A percentile compares a stretch with the other conserved stretches of the same genome.
These are phyloP conservation scores for Grantiella picta DNA, from an alignment of 2,113 vertebrate genomes.

Conservation along the genomic window DNA sequence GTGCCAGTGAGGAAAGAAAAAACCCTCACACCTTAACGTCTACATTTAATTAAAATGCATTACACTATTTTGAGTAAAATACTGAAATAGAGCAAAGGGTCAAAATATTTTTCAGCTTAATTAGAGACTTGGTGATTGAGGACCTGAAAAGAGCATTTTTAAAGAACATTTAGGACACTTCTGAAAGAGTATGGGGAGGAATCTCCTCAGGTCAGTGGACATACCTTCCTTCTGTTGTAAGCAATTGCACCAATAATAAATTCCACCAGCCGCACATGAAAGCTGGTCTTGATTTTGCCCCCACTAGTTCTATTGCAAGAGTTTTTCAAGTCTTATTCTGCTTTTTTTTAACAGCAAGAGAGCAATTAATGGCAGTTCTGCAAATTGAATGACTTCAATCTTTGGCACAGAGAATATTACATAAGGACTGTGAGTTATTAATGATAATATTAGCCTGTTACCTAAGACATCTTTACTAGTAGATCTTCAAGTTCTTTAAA, in stretches of 20 bases:
- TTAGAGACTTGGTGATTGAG: background rate
- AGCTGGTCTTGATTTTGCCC: background rate
- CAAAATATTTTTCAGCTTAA: slow-evolving; percentile 12
- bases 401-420: slow-evolving; percentile 39
- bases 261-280: background rate
- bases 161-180: background rate
- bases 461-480: slow-evolving; percentile 21
- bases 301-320: background rate
- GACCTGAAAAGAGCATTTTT: background rate
- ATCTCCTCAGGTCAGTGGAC: background rate
- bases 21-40: slow-evolving; percentile 45
- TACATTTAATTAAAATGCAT: slow-evolving; percentile 75
- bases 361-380: slow-evolving; percentile 50
- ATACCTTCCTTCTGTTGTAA: background rate
- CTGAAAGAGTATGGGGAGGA: background rate
- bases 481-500: slow-evolving; percentile 51
- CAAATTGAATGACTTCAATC: slow-evolving; percentile 51
- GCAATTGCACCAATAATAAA: background rate
- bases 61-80: slow-evolving; percentile 4
- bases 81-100: slow-evolving; percentile 3
- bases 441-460: slow-evolving; percentile 37
- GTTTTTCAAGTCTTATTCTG: background rate
- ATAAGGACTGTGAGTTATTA: slow-evolving; percentile 28
- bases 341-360: slow-evolving; percentile 14
- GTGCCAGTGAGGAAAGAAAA: slow-evolving; percentile 33